Evolutionary conservation across 2,888 invertebrate genomes (phyloP).

Genomic region (Drosophila macrothrix): DNA sequence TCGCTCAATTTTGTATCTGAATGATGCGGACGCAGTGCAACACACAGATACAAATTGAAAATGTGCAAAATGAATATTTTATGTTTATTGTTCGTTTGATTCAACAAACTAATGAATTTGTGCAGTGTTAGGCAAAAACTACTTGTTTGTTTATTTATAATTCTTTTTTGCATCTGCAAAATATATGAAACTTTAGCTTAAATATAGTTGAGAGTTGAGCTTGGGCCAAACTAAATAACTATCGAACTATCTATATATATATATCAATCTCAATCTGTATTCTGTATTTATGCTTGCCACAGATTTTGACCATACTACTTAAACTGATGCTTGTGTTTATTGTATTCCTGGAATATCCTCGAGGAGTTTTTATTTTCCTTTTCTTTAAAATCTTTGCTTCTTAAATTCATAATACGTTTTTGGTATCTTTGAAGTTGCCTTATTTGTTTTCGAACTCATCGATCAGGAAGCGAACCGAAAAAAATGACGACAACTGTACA

Average conservation of each 20-base stretch:
- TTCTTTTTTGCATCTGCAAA: background rate
- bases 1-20: slow-evolving; percentile 7
- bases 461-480: slow-evolving; percentile 51
- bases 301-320: background rate
- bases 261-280: too few relatives aligned
- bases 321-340: background rate
- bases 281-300: background rate
- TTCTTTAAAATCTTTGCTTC: background rate
- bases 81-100: background rate
- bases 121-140: background rate
- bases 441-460: slow-evolving; percentile 25
- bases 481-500: slow-evolving; percentile 63
- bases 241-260: too few relatives aligned
- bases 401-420: background rate
- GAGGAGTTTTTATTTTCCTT: too few relatives aligned
- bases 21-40: background rate
- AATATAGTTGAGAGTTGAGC: too few relatives aligned
- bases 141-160: background rate
- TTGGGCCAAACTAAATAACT: background rate
- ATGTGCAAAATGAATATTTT: background rate
- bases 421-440: slow-evolving; percentile 14
- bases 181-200: background rate
- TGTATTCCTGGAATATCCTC: background rate
- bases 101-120: background rate
- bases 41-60: background rate